These are phyloP conservation scores for Eulithis prunata DNA, from an alignment of 2,888 invertebrate species.

Conservation along the genomic window DNA sequence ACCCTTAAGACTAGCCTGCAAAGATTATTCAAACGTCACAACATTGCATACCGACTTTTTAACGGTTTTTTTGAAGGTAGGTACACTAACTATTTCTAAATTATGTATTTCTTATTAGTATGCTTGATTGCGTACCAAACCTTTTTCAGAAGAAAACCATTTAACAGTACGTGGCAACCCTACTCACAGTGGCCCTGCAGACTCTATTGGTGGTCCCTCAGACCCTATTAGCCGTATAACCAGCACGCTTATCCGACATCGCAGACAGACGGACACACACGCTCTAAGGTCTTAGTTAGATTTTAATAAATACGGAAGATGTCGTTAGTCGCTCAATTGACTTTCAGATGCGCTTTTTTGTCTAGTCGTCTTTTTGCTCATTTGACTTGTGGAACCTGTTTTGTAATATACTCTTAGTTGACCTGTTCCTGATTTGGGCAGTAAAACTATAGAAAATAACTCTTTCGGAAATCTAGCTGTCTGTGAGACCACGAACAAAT, in stretches of 20 bases:
- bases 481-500: too few relatives aligned
- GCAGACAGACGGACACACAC: conserved; percentile 48
- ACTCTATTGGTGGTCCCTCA: conserved; percentile 57
- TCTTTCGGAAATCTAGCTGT: neutral
- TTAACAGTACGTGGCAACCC: conserved; percentile 17
- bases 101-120: too few relatives aligned
- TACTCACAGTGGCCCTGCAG: conserved; percentile 31
- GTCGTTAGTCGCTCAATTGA: conserved; percentile 39
- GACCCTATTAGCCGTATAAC: conserved; percentile 51
- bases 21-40: too few relatives aligned
- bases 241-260: conserved; percentile 52
- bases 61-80: too few relatives aligned
- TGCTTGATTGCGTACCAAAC: too few relatives aligned
- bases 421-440: too few relatives aligned
- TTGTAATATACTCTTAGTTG: too few relatives aligned
- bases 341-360: conserved; percentile 34
- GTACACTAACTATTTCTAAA: too few relatives aligned
- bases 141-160: too few relatives aligned
- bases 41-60: too few relatives aligned
- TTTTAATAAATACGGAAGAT: conserved; percentile 43
- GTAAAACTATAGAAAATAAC: too few relatives aligned
- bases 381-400: neutral
- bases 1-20: too few relatives aligned
- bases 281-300: conserved; percentile 38
- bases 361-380: neutral